Evolutionary conservation across 2,888 invertebrate species (phyloP).

Genomic region (Polymixis lichenea): DNA sequence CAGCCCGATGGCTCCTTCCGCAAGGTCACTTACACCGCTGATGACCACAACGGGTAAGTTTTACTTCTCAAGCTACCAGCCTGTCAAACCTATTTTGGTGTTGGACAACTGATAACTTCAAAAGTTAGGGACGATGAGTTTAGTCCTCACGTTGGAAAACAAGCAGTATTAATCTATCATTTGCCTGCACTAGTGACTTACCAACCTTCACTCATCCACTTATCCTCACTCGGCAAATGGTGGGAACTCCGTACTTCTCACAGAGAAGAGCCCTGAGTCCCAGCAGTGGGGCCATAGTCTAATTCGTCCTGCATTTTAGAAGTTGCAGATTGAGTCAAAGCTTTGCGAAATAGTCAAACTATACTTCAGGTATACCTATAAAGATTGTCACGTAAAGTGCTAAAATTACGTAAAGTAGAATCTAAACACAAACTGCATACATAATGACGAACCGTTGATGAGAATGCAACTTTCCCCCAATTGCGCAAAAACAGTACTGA

Average conservation of each 20-base stretch:
- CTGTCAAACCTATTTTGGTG: not conserved
- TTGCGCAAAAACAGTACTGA: conserved; percentile 75
- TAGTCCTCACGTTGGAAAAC: too few relatives aligned
- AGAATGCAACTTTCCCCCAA: conserved; percentile 78
- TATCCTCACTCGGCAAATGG: too few relatives aligned
- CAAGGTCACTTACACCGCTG: conserved; percentile 91
- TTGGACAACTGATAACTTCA: too few relatives aligned
- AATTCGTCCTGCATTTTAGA: too few relatives aligned
- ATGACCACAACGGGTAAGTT: conserved; percentile 89
- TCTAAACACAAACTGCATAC: conserved; percentile 61
- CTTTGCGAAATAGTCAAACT: not conserved
- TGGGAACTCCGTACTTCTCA: too few relatives aligned
- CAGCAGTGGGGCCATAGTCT: too few relatives aligned
- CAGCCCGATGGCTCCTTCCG: conserved; percentile 91
- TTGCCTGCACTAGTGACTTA: not conserved
- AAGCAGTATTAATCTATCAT: too few relatives aligned
- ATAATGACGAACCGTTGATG: conserved; percentile 61
- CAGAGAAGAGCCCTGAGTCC: too few relatives aligned
- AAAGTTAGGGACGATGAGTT: too few relatives aligned
- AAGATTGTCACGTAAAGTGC: conserved; percentile 17
- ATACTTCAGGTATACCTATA: not conserved
- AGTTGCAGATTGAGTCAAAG: not conserved
- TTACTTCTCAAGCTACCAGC: conserved; percentile 10
- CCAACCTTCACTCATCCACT: too few relatives aligned
- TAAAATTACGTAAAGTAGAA: conserved; percentile 56